Base-by-base conservation (phyloP, 2,888 invertebrate genomes). In the Euplagia quadripunctaria region DNA sequence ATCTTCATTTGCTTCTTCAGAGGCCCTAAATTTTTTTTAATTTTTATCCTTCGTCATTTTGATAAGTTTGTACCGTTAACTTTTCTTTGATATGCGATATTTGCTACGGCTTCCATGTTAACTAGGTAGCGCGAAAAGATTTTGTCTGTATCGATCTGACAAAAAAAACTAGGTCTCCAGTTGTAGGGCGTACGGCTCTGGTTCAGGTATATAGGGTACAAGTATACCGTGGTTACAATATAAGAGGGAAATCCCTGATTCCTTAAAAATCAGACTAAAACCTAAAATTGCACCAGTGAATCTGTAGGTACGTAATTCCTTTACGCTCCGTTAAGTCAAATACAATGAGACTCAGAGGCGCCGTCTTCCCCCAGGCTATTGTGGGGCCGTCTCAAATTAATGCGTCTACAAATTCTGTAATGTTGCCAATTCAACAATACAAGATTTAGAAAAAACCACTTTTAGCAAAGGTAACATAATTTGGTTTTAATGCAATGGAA, bases 331-430 rank as follows among this genome's bases (percentile, higher is more conserved):
- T 81, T 82, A 84, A 80, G 73, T 72, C 81, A 69, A 61, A 75
- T 78, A 78, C 84, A 83, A 82, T 79, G 78, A 84, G 84, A 84
- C 83, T 75, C 79, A 46, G 43, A 80, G 84, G 84, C 84, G 84
- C 83, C 84, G 69, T 73, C 72, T 76, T 79, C 84, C 84, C 84
- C 82, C 79, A 74, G 71, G 78, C 70, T 70, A 74, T 70, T 76
- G 78, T 77, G 78, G 75, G 76, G 78, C 78, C 79, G 75, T 78
- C 73, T 81, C 78, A 68, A 66, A 75, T 72, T 79, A 81, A 84
- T 80, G 81, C 79, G 77, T 81, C 81, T 81, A 81, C 77, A 82
- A 82, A 82, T 74, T 78, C 74, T 67, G 64, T 71, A 72, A 74
- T 68, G 72, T 78, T 76, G 76, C 70, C 77, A 77, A 81, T 77